Conservation (phyloP, 2,888 invertebrate species). For the Volucella zonaria region DNA sequence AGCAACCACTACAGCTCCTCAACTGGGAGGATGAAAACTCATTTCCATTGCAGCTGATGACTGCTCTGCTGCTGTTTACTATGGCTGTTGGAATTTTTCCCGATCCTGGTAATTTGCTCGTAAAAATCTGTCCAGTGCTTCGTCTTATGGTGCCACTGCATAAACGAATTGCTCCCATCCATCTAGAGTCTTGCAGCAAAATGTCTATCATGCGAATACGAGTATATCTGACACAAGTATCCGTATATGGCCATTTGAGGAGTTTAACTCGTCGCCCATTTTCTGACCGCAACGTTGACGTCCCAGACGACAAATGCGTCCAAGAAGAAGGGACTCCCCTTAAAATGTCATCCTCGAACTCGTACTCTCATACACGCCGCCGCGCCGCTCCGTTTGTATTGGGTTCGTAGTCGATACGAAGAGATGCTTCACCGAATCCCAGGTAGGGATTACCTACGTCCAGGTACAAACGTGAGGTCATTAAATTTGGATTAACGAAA, state of each 20-base stretch:
- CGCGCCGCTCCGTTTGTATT: neutral
- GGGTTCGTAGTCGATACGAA: neutral
- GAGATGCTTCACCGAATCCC: neutral
- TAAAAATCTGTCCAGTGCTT: constrained; percentile 58
- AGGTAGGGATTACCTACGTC: constrained; percentile 19
- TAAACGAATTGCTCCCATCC: neutral
- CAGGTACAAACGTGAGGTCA: constrained; percentile 66
- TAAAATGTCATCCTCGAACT: constrained; percentile 52
- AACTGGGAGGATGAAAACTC: constrained; percentile 49
- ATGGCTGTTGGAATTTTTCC: neutral
- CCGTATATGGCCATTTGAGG: neutral
- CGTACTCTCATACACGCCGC: constrained; percentile 20
- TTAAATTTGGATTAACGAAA: constrained; percentile 73
- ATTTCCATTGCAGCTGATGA: constrained; percentile 36
- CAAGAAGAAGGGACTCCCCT: constrained; percentile 28
- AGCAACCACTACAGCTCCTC: constrained; percentile 19
- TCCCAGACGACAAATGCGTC: constrained; percentile 39
- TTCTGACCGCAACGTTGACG: constrained; percentile 16
- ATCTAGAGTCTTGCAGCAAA: constrained; percentile 25
- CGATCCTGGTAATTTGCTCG: constrained; percentile 43
- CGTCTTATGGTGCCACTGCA: constrained; percentile 17
- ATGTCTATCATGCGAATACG: constrained; percentile 27
- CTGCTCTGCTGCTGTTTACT: constrained; percentile 7
- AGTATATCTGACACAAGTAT: neutral
- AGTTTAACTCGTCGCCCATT: constrained; percentile 36